Conservation (phyloP, 2,113 vertebrate genomes). For the Narcine bancroftii region DNA sequence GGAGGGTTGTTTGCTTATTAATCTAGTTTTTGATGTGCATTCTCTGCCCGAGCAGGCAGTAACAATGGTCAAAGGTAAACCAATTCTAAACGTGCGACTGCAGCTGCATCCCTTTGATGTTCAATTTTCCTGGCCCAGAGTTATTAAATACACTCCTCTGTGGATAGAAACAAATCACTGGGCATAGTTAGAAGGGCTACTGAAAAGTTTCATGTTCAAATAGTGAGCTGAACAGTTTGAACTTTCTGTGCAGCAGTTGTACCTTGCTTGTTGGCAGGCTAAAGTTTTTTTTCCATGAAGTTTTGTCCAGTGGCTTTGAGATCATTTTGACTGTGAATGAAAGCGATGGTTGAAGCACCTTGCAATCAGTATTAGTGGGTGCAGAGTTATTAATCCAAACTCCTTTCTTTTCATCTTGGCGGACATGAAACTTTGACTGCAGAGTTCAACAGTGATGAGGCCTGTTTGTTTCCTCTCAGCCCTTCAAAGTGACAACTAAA, state of each 20-base stretch:
- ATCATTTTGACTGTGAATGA: constrained; percentile 54
- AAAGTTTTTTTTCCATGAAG: constrained; percentile 39
- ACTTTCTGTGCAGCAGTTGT: constrained; percentile 71
- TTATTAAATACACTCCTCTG: not conserved
- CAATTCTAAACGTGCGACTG: not conserved
- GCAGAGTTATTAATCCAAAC: constrained; percentile 60
- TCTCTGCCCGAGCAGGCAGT: not conserved
- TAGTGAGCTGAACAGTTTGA: constrained; percentile 49
- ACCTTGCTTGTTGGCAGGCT: constrained; percentile 62
- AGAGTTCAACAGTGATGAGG: constrained; percentile 64
- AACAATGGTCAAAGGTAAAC: not conserved
- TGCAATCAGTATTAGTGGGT: constrained; percentile 66
- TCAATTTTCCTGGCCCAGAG: no score
- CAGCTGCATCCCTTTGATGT: not conserved
- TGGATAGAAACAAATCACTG: not conserved
- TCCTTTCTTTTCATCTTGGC: constrained; percentile 82
- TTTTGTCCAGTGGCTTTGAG: constrained; percentile 42
- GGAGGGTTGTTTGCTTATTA: not conserved
- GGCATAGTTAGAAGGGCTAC: not conserved
- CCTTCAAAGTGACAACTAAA: constrained; percentile 95
- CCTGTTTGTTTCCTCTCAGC: constrained; percentile 73
- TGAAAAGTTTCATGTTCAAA: constrained; percentile 46
- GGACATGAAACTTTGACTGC: constrained; percentile 68
- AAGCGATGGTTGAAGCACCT: constrained; percentile 59
- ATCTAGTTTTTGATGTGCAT: not conserved